phyloP scores from a whole-genome alignment of 2,888 invertebrate genomes.

The Seira ritae region DNA sequence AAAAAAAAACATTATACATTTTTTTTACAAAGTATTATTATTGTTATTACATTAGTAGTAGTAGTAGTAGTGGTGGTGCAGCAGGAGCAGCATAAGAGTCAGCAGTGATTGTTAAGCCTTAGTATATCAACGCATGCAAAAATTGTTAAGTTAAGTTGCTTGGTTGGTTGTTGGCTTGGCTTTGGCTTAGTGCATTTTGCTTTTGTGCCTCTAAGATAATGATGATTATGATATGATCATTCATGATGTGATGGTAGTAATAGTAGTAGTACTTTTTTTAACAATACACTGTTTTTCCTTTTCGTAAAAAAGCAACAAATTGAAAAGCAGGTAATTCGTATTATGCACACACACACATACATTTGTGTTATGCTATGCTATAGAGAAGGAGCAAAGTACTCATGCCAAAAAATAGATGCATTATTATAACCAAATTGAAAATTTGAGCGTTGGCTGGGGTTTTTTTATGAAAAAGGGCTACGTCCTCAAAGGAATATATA shows the following conservation, averaged over 20 bases:
- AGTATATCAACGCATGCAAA: conserved; percentile 18
- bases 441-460: background rate
- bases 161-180: conserved; percentile 51
- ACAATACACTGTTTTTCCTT: conserved; percentile 18
- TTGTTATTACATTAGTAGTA: conserved; percentile 51
- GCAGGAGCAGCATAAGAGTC: too few relatives aligned
- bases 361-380: too few relatives aligned
- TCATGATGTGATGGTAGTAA: conserved; percentile 16
- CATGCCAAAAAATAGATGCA: background rate
- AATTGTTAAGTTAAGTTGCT: conserved; percentile 44
- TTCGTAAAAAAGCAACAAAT: conserved; percentile 25
- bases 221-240: conserved; percentile 23
- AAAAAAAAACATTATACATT: background rate
- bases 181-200: too few relatives aligned
- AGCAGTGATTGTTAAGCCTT: background rate
- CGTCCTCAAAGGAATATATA: too few relatives aligned
- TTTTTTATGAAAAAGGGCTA: background rate
- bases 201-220: conserved; percentile 17
- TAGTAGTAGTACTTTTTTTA: conserved; percentile 19
- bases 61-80: background rate
- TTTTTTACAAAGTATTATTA: conserved; percentile 31
- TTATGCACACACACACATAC: too few relatives aligned
- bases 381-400: too few relatives aligned
- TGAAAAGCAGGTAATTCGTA: conserved; percentile 43
- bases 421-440: background rate